Percentiles rank a stretch among this genome's conserved stretches.
These are phyloP conservation scores for Hirtodrosophila alboralis DNA, from an alignment of 2,888 invertebrate genomes.

Conservation along the genomic window DNA sequence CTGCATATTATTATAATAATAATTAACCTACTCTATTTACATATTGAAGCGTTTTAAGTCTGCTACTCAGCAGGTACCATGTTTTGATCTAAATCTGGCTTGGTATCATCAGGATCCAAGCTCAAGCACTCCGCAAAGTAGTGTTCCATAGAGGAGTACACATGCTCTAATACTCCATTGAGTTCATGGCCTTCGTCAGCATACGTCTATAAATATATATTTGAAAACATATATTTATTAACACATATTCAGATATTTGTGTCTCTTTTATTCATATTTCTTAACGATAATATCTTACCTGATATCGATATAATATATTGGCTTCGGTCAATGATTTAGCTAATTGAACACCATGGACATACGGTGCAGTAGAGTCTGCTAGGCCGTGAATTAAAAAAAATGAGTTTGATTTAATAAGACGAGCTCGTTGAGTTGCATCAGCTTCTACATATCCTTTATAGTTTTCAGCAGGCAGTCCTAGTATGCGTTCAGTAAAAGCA, in stretches of 20 bases:
- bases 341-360: constrained; percentile 95
- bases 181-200: constrained; percentile 96
- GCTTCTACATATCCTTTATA: constrained; percentile 96
- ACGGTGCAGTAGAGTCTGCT: constrained; percentile 96
- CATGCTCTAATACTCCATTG: constrained; percentile 93
- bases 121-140: constrained; percentile 95
- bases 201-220: constrained; percentile 88
- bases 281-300: constrained; percentile 86
- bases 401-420: constrained; percentile 93
- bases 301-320: constrained; percentile 95
- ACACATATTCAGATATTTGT: background rate
- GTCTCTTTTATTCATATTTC: too few species aligned
- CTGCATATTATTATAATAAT: constrained; percentile 43
- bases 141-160: constrained; percentile 96
- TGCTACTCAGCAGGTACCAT: constrained; percentile 81
- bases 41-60: constrained; percentile 33
- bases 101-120: constrained; percentile 91
- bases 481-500: constrained; percentile 96
- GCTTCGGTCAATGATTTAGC: constrained; percentile 94
- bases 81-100: constrained; percentile 85
- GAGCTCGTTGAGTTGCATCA: constrained; percentile 94
- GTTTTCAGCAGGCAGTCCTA: constrained; percentile 94
- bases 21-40: constrained; percentile 56
- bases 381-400: constrained; percentile 96
- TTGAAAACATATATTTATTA: background rate